Percentiles rank a stretch among this genome's conserved stretches.
phyloP scores from a whole-genome alignment of 2,888 invertebrate genomes.

The Galeopsomyia nigrocyanea region DNA sequence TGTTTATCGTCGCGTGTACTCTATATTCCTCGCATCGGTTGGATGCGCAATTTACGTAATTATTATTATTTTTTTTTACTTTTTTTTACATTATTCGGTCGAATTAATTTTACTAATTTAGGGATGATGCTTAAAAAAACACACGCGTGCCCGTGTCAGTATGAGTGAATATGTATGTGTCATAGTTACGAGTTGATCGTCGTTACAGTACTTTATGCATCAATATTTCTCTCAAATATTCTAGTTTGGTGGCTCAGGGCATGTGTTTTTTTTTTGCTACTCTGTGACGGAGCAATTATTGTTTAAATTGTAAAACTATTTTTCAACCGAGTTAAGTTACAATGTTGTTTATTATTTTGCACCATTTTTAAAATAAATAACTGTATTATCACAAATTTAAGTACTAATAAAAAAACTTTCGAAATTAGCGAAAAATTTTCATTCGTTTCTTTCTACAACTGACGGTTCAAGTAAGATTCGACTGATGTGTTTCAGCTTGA shows the following conservation, averaged over 20 bases:
- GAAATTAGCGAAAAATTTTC: neutral
- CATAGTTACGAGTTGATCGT: constrained; percentile 28
- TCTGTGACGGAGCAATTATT: no score
- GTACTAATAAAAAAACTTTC: no score
- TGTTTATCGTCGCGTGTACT: constrained; percentile 37
- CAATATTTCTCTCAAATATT: no score
- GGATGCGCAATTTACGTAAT: constrained; percentile 32
- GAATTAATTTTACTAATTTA: constrained; percentile 10
- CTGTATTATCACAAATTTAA: no score
- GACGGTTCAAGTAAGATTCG: constrained; percentile 29
- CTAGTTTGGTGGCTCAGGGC: no score
- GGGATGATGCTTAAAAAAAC: constrained; percentile 36
- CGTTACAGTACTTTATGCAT: constrained; percentile 2
- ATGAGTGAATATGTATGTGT: constrained; percentile 45
- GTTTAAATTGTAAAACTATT: no score
- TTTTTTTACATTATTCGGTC: constrained; percentile 6
- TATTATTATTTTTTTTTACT: constrained; percentile 22
- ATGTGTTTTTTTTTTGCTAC: no score
- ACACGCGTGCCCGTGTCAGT: constrained; percentile 43
- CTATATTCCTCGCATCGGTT: neutral
- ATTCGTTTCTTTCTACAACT: neutral
- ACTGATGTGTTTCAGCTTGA: neutral
- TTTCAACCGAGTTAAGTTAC: no score
- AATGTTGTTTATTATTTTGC: no score
- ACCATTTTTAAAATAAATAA: no score